Evolutionary conservation across 2,113 vertebrate genomes (phyloP), one percentile per base, ranked within the genome.

Genomic region (Raphicerus campestris): DNA sequence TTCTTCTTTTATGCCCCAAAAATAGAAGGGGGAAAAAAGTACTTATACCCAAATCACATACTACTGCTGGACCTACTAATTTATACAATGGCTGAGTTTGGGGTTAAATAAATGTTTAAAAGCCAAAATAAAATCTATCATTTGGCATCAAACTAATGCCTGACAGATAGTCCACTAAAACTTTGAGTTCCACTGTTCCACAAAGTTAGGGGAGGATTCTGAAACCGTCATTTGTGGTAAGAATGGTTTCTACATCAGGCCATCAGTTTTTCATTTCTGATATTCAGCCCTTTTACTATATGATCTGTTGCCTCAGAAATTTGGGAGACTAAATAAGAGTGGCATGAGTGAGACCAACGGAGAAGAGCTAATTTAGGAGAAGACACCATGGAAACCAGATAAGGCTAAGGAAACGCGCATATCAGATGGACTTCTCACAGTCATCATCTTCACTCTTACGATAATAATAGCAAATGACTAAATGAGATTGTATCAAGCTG

Each of bases 101-200:
- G 53, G n/a, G 55, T 91, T 93, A 91, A 89, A 89, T 58, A 91
- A 96, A 93, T 20, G 49, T 53, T 91, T 94, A 88, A 83, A 49
- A 95, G 49, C 61, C 83, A 75, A 97, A 97, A 96, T 81, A 77
- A 93, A 97, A 84, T 91, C 89, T 42, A 87, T 53, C 80, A 17
- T 89, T 86, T 94, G 61, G 78, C 53, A 92, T 73, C 86, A 63
- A 60, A 85, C 30, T 80, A 89, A 60, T 60, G 45, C 16, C 58
- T 78, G 83, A 75, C 14, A 58, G 89, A 80, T 75, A 80, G 13
- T 88, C 55, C 58, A 86, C 93, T 93, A 82, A 73, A 93, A 88
- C 24, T 39, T 61, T 42, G 39, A 39, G 28, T 58, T 75, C 82
- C 9, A 22, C 28, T 58, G n/a, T 32, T 88, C 8, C 14, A 53